These are phyloP conservation scores for Lasioglossum marginatum DNA, from an alignment of 2,888 invertebrate species.

Conservation along the genomic window DNA sequence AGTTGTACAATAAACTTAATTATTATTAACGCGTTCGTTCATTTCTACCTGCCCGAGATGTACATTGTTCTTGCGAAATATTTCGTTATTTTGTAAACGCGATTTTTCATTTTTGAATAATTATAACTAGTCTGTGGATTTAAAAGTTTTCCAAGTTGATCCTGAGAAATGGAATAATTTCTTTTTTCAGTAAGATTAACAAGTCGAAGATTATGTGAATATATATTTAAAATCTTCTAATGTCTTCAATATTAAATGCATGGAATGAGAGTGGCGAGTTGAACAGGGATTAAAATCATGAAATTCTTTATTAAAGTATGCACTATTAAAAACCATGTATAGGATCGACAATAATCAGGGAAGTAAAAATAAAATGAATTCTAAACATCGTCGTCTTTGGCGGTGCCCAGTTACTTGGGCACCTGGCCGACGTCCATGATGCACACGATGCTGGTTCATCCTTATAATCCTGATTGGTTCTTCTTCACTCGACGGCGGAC, in stretches of 20 bases:
- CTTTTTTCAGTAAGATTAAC: not conserved
- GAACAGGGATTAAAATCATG: conserved; percentile 26
- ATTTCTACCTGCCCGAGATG: not conserved
- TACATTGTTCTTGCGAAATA: not conserved
- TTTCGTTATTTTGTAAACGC: not conserved
- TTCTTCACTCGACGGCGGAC: conserved; percentile 55
- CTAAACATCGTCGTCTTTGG: conserved; percentile 26
- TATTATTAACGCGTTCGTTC: conserved; percentile 68
- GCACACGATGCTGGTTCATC: conserved; percentile 57
- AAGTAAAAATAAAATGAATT: conserved; percentile 42
- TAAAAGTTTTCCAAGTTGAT: not conserved
- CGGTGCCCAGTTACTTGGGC: conserved; percentile 9
- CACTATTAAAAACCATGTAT: conserved; percentile 53
- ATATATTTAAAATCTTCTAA: not conserved
- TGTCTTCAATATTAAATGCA: not conserved
- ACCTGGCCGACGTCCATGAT: conserved; percentile 22
- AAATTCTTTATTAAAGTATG: conserved; percentile 57
- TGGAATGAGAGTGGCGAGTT: no score
- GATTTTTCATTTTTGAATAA: not conserved
- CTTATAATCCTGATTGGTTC: conserved; percentile 20
- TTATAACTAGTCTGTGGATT: not conserved
- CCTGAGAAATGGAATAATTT: not conserved
- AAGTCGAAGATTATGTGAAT: not conserved
- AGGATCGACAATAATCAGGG: conserved; percentile 50
- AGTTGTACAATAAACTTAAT: conserved; percentile 82